Conservation (phyloP, 2,797 vertebrate genomes). For the Gymnoscopelus braueri region DNA sequence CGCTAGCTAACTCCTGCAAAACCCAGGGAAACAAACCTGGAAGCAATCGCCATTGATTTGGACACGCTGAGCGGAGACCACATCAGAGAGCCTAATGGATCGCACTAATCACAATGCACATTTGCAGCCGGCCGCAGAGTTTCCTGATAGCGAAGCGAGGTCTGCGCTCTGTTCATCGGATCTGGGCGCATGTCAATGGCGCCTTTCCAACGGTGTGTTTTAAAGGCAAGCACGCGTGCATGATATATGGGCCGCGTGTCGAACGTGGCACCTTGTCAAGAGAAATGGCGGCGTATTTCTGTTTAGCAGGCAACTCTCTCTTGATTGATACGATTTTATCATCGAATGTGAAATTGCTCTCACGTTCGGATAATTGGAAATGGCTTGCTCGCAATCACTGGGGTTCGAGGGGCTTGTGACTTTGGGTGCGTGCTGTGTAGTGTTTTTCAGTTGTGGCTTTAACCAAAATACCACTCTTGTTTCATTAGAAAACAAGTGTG, state of each 20-base stretch:
- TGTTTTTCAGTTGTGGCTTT: constrained; percentile 30
- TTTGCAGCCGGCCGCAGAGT: constrained; percentile 49
- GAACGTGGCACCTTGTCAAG: constrained; percentile 38
- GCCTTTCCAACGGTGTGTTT: constrained; percentile 36
- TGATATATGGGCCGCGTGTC: constrained; percentile 51
- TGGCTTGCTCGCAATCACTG: constrained; percentile 5
- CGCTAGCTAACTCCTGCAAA: constrained; percentile 32
- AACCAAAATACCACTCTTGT: constrained; percentile 27
- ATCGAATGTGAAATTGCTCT: constrained; percentile 42
- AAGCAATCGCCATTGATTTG: constrained; percentile 67
- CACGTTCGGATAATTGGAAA: constrained; percentile 45
- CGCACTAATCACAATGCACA: constrained; percentile 58
- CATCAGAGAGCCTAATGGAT: constrained; percentile 64
- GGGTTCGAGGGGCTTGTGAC: neutral
- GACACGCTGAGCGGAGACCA: constrained; percentile 52
- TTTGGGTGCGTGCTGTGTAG: constrained; percentile 6
- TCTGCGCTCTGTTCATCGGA: constrained; percentile 36
- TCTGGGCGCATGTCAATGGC: constrained; percentile 14
- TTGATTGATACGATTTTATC: constrained; percentile 45
- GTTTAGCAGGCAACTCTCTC: constrained; percentile 42
- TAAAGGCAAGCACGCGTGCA: constrained; percentile 50
- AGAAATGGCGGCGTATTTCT: constrained; percentile 48
- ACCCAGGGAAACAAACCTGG: constrained; percentile 60
- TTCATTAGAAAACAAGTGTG: constrained; percentile 31
- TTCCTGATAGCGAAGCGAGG: constrained; percentile 35